Percentiles rank a stretch among this genome's conserved stretches.
Evolutionary conservation across 1,140 invertebrate species (phyloP).

Genomic region (Drosophila obscura): DNA sequence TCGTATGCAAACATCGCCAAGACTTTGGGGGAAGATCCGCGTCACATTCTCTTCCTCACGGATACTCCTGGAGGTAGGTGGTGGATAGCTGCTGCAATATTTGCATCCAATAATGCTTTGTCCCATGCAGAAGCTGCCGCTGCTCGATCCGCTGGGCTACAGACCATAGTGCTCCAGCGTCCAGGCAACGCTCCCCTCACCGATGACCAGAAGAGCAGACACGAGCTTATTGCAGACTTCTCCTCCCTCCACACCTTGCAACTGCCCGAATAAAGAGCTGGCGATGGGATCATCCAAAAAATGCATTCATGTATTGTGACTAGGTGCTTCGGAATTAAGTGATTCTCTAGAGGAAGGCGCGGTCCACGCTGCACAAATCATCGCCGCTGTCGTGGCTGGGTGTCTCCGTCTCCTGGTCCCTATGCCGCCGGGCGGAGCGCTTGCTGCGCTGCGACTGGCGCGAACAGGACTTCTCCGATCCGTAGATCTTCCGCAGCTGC

Average conservation of each 20-base stretch:
- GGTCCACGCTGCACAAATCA: conserved; percentile 76
- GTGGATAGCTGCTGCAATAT: too few relatives aligned
- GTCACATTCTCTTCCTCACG: conserved; percentile 92
- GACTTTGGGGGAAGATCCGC: conserved; percentile 86
- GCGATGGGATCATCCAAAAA: conserved; percentile 23
- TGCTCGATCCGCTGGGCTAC: conserved; percentile 89
- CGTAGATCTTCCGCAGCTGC: conserved; percentile 75
- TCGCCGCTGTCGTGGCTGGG: conserved; percentile 74
- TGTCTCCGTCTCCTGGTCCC: conserved; percentile 47
- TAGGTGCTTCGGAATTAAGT: conserved; percentile 22
- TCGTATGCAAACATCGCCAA: conserved; percentile 91
- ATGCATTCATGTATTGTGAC: conserved; percentile 37
- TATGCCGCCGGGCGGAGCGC: conserved; percentile 23
- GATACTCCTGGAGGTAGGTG: conserved; percentile 91
- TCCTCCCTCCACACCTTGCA: conserved; percentile 6
- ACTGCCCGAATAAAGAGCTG: conserved; percentile 1
- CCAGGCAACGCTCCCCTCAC: conserved; percentile 89
- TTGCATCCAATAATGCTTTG: not conserved
- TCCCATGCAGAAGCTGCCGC: conserved; percentile 90
- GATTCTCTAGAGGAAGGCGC: conserved; percentile 69
- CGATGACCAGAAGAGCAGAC: conserved; percentile 53
- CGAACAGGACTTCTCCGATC: conserved; percentile 61
- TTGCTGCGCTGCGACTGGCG: conserved; percentile 65
- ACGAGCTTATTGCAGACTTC: conserved; percentile 40
- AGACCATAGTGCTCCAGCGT: conserved; percentile 88